Evolutionary conservation across 2,113 vertebrate species (phyloP).

Genomic region (Zosterops borbonicus): DNA sequence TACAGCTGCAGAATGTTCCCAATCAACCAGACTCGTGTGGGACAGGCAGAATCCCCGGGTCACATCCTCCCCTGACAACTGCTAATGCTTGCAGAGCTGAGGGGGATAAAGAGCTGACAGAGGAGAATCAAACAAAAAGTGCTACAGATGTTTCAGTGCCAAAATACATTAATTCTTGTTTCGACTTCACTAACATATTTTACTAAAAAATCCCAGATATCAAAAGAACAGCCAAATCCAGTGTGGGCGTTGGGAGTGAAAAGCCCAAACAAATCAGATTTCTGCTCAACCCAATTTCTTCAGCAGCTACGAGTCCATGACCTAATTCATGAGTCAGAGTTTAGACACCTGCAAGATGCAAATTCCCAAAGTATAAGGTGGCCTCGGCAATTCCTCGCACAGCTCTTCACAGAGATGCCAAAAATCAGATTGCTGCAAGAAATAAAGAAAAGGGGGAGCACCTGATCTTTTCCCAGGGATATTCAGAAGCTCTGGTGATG

Average conservation of each 20-base stretch:
- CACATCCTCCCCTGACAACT: rapidly evolving
- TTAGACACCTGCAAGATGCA: not conserved
- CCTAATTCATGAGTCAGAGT: not conserved
- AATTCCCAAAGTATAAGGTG: not conserved
- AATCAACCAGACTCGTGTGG: rapidly evolving
- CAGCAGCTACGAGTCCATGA: not conserved
- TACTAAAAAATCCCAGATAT: not conserved
- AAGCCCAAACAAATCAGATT: not conserved
- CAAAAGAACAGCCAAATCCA: not conserved
- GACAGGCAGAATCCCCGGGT: not conserved
- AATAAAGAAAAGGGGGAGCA: not conserved
- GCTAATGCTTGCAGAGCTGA: not conserved
- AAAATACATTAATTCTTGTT: not conserved
- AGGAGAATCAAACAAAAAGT: not conserved
- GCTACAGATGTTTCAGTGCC: not conserved
- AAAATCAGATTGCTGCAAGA: not conserved
- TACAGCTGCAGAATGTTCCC: not conserved
- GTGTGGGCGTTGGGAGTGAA: not conserved
- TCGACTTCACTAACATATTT: not conserved
- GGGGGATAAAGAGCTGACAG: not conserved
- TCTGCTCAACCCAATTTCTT: not conserved
- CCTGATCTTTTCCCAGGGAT: not conserved
- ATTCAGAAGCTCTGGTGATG: too few species aligned
- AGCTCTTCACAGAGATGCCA: not conserved
- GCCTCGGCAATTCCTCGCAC: not conserved